Base-by-base conservation (phyloP, 2,113 vertebrate species). In the Psilopsiagon aurifrons region DNA sequence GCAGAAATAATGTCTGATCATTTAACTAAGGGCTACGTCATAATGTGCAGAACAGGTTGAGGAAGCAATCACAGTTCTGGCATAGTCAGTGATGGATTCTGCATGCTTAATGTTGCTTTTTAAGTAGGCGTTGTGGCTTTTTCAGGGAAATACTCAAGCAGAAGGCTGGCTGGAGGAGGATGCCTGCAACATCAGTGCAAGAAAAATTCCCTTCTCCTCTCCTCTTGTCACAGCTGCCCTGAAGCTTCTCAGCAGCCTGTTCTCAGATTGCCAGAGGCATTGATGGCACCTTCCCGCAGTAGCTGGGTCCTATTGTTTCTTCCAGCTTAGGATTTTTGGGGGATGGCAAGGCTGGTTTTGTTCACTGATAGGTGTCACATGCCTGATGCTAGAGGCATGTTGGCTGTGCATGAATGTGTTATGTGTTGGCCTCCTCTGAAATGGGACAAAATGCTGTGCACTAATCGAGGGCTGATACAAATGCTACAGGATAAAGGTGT, bases 361-460 rank as follows among this genome's bases (percentile, higher is more conserved):
- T 11, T 51, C 27, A 6, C 0, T 5, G 22, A 7, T 28, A 55
- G 31, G 22, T 2, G 6, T 28, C 17, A 33, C 37, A 9, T 11
- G 20, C 31, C 51, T 18, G 2, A 23, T 7, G 2, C 23, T 3
- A 24, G 49, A 31, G 43, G 22, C 17, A 8, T 5, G 6, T 25
- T 27, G 1, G 1, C 29, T 4, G 8, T 6, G 9, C 29, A 13
- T 2, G 16, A 44, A 2, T 14, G 41, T 4, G 17, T 0, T 15
- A 6, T 1, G 37, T 24, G 33, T 8, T 18, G 4, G 2, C 41
- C 14, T 69, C 19, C 54, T 51, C 60, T 12, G 31, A 9, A 51
- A 17, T 39, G 27, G 19, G 2, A 51, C 35, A 27, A 4, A 41
- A 31, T 0, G n/a, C 37, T 1, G 0, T 24, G 16, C 11, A 43